Evolutionary conservation across 2,113 vertebrate genomes (phyloP).

Genomic region (Ahaetulla prasina): DNA sequence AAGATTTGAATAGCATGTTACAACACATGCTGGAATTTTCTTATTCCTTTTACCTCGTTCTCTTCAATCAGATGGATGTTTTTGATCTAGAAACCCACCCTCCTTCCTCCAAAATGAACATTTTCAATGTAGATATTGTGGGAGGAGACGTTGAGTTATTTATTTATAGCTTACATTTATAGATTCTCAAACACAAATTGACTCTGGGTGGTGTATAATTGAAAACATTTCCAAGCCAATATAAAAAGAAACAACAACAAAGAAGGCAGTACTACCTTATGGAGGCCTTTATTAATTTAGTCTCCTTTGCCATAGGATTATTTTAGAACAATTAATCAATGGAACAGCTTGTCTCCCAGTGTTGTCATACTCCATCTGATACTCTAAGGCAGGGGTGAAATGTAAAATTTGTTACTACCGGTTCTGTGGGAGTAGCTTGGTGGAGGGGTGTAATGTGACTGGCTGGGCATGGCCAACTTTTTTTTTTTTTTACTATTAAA

Average conservation of each 20-base stretch:
- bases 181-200: background rate
- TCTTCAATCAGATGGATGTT: background rate
- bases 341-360: background rate
- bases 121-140: background rate
- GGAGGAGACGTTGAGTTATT: background rate
- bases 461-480: too few species aligned
- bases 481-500: too few species aligned
- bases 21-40: background rate
- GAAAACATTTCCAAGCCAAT: background rate
- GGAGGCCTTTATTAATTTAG: background rate
- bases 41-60: background rate
- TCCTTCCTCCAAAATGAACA: background rate
- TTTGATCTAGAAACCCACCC: background rate
- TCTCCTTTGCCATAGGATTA: background rate
- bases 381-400: too few species aligned
- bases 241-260: background rate
- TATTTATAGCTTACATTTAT: background rate
- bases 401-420: too few species aligned
- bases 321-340: background rate
- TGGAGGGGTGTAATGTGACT: too few species aligned
- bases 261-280: background rate
- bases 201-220: background rate
- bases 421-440: too few species aligned
- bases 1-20: conserved; percentile 20
- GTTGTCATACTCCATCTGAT: background rate